Evolutionary conservation across 2,797 vertebrate genomes (phyloP), one percentile per base, ranked within the genome.

Genomic region (Phataginus tetradactyla): DNA sequence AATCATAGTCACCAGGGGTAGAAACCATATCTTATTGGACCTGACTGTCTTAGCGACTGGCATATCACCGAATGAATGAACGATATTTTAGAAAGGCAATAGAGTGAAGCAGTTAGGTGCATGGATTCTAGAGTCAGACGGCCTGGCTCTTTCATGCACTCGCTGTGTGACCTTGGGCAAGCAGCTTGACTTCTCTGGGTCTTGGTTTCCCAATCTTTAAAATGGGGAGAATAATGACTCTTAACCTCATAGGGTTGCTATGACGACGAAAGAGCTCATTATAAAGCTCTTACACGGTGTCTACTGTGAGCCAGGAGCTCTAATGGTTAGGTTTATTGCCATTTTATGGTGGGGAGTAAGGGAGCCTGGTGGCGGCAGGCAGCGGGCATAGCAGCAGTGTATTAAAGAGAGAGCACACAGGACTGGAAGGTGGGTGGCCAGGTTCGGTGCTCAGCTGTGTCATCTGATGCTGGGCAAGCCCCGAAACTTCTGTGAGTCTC

Each of bases 341-440:
- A 0, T n/a, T 21, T 61, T 9, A 13, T 7, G 39, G 20, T 55
- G 37, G 15, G 3, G 12, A 39, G 17, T 63, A 78, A 68, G 45
- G 51, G n/a, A 23, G 7, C 7, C 45, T 10, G 5, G 13, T 1
- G n/a, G 42, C 45, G 25, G 4, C 25, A 14, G 14, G 21, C 29
- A 21, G 53, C 1, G 14, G 49, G 10, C 0, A 42, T 0, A 23
- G 20, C 37, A 20, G 25, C 51, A 11, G 51, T 4, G 39, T 34
- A n/a, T 27, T 23, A 55, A 55, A 69, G 42, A 25, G 45, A 34
- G 17, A 80, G 25, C 49, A 34, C 21, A 14, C 27, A 34, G 25
- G 55, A 17, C 53, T n/a, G 55, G 42, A 14, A 25, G 49, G 21
- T 3, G 1, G 53, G 49, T 51, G 45, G 45, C 55, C 68, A 12